A percentile compares a stretch with the other conserved stretches of the same genome.
Conservation (phyloP, 2,888 invertebrate species). For the Dryocosmus kuriphilus region DNA sequence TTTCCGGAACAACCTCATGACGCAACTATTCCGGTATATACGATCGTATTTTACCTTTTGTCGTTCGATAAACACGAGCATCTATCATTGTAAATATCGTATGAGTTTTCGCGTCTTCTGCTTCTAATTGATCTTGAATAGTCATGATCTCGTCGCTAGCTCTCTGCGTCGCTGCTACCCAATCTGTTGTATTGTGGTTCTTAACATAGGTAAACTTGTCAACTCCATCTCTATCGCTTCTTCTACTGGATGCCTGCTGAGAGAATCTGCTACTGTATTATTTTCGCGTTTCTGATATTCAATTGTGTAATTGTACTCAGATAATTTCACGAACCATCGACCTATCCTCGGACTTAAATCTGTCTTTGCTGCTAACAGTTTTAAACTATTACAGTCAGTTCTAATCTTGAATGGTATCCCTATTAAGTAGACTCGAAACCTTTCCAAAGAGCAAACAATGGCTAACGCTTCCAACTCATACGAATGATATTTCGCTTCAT, state of each 20-base stretch:
- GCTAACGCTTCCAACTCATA: slow-evolving; percentile 1
- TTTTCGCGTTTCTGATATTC: slow-evolving; percentile 52
- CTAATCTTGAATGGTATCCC: neutral
- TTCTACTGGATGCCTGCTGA: slow-evolving; percentile 57
- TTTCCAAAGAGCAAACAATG: neutral
- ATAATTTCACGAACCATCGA: neutral
- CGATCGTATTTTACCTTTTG: slow-evolving; percentile 43
- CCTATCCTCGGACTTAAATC: neutral
- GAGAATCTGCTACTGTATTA: slow-evolving; percentile 52
- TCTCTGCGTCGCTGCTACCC: slow-evolving; percentile 54
- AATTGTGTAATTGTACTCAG: slow-evolving; percentile 55
- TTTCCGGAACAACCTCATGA: slow-evolving; percentile 48
- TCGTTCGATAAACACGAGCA: slow-evolving; percentile 51
- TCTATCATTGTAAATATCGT: slow-evolving; percentile 51
- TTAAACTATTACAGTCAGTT: slow-evolving; percentile 4
- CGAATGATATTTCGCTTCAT: neutral
- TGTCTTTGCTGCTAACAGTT: no score
- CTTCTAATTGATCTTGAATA: slow-evolving; percentile 48
- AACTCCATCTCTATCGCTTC: slow-evolving; percentile 44
- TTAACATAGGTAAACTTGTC: slow-evolving; percentile 52
- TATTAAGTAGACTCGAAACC: neutral
- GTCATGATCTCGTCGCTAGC: slow-evolving; percentile 44
- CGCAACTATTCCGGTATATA: slow-evolving; percentile 50
- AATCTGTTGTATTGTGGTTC: slow-evolving; percentile 51
- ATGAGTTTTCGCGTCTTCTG: slow-evolving; percentile 49